Evolutionary conservation across 1,140 invertebrate species (phyloP), one percentile per base, ranked within the genome.

Genomic region (Heliconius eleuchia): DNA sequence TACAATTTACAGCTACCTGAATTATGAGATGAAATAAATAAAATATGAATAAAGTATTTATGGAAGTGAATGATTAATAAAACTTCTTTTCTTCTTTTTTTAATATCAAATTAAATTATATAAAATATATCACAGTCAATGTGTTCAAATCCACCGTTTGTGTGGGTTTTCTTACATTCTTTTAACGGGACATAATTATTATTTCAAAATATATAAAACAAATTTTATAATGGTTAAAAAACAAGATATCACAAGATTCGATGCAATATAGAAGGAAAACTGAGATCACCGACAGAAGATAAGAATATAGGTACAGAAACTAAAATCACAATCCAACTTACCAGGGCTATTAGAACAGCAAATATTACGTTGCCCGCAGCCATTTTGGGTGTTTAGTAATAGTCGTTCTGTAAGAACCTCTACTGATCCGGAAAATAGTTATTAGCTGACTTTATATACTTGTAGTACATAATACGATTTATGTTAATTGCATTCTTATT

Each of bases 1-100:
- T 87, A 11, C 84, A 55, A 72, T 87, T 83, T 30, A 83, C 83
- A 76, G 84, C 82, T 78, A 85, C 66, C 86, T 87, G 71, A 42
- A 82, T 80, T 71, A 71, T 46, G 34, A 57, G 6, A 3, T 57
- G 6, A 55, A 42, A 42, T 55, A 73, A 57, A 55, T 46, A 13
- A 6, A 37, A 6, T 6, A 37, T 37, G 6, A 5, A 37, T 75
- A 1, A 4, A 46, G 13, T 16, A 46, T 46, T 46, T 46, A 16
- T 13, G 42, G 13, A 16, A 46, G 16, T 46, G 13, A 46, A 46
- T 46, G 16, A 46, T 46, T 16, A 4, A 46, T 16, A 46, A 46
- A 42, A 42, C 42, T 42, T 42, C 1, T 42, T 42, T 42, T 13
- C 7, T 46, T 9, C 3, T 4, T 46, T 46, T 42, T 13, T 13